phyloP scores from a whole-genome alignment of 2,113 vertebrate species.

The Philantomba maxwellii region DNA sequence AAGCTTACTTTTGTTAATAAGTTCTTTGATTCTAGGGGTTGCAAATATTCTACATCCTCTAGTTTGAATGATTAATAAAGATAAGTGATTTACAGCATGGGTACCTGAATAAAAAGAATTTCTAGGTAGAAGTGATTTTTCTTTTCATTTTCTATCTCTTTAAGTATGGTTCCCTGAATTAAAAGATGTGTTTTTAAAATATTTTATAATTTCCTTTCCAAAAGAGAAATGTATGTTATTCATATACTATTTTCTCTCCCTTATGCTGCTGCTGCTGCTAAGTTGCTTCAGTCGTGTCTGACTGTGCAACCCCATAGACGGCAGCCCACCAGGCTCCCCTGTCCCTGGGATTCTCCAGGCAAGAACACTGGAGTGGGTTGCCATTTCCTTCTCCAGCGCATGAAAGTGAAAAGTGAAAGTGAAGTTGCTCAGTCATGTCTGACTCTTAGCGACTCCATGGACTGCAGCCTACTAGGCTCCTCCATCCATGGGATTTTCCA shows the following conservation, averaged over 20 bases:
- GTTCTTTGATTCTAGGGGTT: neutral
- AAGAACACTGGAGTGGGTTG: neutral
- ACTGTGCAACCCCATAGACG: neutral
- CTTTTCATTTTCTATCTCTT: neutral
- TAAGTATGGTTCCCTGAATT: neutral
- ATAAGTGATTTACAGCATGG: neutral
- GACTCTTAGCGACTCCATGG: neutral
- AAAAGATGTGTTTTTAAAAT: neutral
- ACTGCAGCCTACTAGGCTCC: neutral
- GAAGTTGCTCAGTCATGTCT: accelerated
- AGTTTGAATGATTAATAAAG: neutral
- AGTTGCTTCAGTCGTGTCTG: neutral
- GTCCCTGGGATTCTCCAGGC: neutral
- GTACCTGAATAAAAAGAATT: neutral
- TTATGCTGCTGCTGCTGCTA: neutral
- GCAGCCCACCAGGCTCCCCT: neutral
- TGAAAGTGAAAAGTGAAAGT: neutral
- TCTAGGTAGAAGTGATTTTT: neutral
- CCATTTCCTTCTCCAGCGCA: neutral
- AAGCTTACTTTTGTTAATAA: neutral
- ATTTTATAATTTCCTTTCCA: neutral
- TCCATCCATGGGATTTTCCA: neutral
- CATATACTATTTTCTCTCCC: neutral
- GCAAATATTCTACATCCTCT: neutral
- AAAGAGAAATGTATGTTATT: neutral